Percentiles rank a stretch among this genome's conserved stretches.
Evolutionary conservation across 2,113 vertebrate species (phyloP).

Genomic region (Sitta europaea): DNA sequence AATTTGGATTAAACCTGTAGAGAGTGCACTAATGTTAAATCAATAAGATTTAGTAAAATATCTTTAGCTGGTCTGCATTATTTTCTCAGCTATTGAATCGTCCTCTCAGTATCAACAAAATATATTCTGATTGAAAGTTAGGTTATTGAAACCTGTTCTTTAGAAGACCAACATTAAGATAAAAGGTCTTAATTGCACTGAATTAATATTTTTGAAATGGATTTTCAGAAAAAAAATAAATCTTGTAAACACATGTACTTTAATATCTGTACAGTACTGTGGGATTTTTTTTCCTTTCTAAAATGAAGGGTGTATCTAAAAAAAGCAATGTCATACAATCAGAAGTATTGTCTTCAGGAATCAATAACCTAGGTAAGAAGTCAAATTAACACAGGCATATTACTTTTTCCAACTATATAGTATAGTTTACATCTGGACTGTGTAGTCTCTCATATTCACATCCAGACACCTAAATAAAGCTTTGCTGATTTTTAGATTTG

Average conservation of each 20-base stretch:
- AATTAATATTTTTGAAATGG: not conserved
- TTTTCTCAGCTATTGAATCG: not conserved
- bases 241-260: not conserved
- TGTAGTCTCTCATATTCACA: not conserved
- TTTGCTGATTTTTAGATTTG: constrained; percentile 11
- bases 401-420: not conserved
- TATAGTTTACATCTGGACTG: not conserved
- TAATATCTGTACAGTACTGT: not conserved
- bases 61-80: not conserved
- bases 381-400: not conserved
- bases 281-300: not conserved
- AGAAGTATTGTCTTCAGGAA: not conserved
- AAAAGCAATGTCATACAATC: not conserved
- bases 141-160: not conserved
- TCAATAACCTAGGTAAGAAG: not conserved
- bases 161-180: not conserved
- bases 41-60: not conserved
- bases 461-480: not conserved
- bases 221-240: not conserved
- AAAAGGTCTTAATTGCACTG: not conserved
- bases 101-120: not conserved
- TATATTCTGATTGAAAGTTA: not conserved
- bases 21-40: not conserved
- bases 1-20: not conserved
- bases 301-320: not conserved